These are phyloP conservation scores for Torymus aiolomorphi DNA, from an alignment of 2,888 invertebrate genomes.

Conservation along the genomic window DNA sequence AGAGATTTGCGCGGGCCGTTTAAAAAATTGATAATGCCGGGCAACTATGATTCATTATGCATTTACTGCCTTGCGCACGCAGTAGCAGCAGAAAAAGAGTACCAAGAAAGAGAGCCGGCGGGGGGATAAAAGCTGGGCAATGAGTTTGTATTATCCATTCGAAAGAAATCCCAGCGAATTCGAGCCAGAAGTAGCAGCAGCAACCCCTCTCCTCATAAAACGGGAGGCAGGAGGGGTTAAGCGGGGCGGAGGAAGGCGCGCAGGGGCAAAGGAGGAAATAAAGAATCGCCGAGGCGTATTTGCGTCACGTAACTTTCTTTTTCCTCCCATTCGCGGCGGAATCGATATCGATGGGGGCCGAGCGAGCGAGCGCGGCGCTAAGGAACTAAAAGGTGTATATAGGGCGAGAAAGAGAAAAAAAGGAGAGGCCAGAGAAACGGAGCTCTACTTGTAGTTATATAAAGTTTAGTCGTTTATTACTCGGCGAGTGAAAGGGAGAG, in stretches of 20 bases:
- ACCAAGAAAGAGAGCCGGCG: slow-evolving; percentile 47
- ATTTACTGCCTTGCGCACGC: slow-evolving; percentile 14
- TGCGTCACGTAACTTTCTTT: slow-evolving; percentile 51
- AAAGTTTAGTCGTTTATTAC: slow-evolving; percentile 60
- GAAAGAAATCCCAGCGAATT: slow-evolving; percentile 29
- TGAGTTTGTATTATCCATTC: slow-evolving; percentile 48
- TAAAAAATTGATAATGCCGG: slow-evolving; percentile 49
- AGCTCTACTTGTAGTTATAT: slow-evolving; percentile 53
- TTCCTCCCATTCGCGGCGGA: slow-evolving; percentile 49
- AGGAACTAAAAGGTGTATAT: slow-evolving; percentile 18
- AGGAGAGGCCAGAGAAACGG: slow-evolving; percentile 30
- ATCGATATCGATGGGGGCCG: slow-evolving; percentile 62
- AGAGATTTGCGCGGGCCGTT: not conserved
- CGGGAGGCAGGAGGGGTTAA: not conserved
- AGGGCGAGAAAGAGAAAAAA: slow-evolving; percentile 1
- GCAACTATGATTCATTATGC: slow-evolving; percentile 50
- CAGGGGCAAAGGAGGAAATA: slow-evolving; percentile 26
- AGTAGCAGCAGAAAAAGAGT: slow-evolving; percentile 12
- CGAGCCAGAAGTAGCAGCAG: not conserved
- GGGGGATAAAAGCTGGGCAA: slow-evolving; percentile 17
- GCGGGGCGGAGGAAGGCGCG: not conserved
- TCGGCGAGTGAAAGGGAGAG: slow-evolving; percentile 19
- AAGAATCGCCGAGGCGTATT: slow-evolving; percentile 47
- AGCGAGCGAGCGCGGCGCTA: slow-evolving; percentile 16
- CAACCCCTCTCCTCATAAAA: slow-evolving; percentile 11